Evolutionary conservation across 1,140 invertebrate genomes (phyloP).

Genomic region (Hyphantria cunea): DNA sequence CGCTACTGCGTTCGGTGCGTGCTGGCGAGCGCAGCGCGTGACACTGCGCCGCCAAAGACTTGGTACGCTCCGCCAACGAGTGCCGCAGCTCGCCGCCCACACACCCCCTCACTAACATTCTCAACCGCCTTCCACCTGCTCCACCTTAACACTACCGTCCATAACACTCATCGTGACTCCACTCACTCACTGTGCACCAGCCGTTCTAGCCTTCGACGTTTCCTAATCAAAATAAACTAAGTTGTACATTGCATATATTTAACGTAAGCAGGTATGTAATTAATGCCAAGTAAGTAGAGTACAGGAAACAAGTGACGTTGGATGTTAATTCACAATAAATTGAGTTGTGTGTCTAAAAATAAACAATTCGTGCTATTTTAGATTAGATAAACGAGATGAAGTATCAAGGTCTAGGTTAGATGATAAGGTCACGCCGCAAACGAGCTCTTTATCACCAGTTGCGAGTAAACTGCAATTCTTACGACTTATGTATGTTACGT

Average conservation of each 20-base stretch:
- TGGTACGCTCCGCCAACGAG: slow-evolving; percentile 74
- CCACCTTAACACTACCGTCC: slow-evolving; percentile 26
- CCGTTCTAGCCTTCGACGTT: slow-evolving; percentile 9
- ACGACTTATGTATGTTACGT: too few species aligned
- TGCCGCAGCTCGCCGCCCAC: slow-evolving; percentile 68
- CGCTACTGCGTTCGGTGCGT: slow-evolving; percentile 55
- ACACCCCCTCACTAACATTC: slow-evolving; percentile 73
- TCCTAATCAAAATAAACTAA: slow-evolving; percentile 5
- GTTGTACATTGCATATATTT: background rate
- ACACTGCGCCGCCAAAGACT: slow-evolving; percentile 70
- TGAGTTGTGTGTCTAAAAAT: slow-evolving; percentile 20
- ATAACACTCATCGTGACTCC: slow-evolving; percentile 34
- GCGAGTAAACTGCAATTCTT: background rate
- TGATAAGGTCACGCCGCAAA: slow-evolving; percentile 27
- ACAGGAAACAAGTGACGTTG: background rate
- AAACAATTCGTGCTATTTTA: slow-evolving; percentile 12
- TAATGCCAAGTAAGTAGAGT: slow-evolving; percentile 39
- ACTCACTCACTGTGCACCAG: slow-evolving; percentile 2
- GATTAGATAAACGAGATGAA: slow-evolving; percentile 29
- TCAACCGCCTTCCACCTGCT: slow-evolving; percentile 45
- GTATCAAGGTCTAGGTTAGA: slow-evolving; percentile 31
- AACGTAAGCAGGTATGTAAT: slow-evolving; percentile 21
- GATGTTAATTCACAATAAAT: slow-evolving; percentile 10
- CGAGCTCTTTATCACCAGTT: slow-evolving; percentile 17
- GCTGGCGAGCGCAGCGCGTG: slow-evolving; percentile 70